Base-by-base conservation (phyloP, 2,113 vertebrate species). In the Urocynchramus pylzowi region DNA sequence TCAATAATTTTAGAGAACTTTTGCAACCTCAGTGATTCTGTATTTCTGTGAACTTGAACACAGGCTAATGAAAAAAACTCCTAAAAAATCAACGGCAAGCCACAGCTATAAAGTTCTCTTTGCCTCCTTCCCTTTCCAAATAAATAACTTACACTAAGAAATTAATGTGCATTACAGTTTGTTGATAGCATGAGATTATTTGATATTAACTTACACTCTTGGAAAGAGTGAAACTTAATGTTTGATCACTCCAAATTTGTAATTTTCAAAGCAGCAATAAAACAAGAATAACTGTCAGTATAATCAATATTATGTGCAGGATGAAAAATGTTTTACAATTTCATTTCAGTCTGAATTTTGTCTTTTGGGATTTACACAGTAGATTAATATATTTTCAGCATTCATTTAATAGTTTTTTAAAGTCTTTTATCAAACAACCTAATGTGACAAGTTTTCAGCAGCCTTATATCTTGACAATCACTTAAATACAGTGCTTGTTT, bases 211-310 rank as follows among this genome's bases (percentile, higher is more conserved):
- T 45, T 77, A 53, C 6, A 79, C n/a, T 71, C 45, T 82, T 80
- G 16, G 61, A 89, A 57, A 92, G 23, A 95, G 20, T 33, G 71
- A 82, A 78, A 47, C 7, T 21, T 70, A 76, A 60, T 89, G 14
- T 52, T 33, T 89, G 10, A 95, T 89, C 30, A 33, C 90, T 96
- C 54, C 64, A 79, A 92, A 83, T 87, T 12, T 41, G 16, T 85
- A 83, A 74, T 90, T 95, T 93, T 39, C 69, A 90, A 94, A 93
- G 82, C 52, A 93, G 59, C 52, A 87, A 57, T 93, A 95, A 95
- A 97, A 67, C 49, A 90, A 78, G 69, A 71, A 35, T 89, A 92
- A 87, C 61, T 96, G 89, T 94, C 85, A 90, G 69, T 75, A 95
- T 83, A 96, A 94, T 95, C 91, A 88, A 78, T 94, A 82, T 70